Evolutionary conservation across 2,888 invertebrate species (phyloP).

Genomic region (Hipparchia sbordonii): DNA sequence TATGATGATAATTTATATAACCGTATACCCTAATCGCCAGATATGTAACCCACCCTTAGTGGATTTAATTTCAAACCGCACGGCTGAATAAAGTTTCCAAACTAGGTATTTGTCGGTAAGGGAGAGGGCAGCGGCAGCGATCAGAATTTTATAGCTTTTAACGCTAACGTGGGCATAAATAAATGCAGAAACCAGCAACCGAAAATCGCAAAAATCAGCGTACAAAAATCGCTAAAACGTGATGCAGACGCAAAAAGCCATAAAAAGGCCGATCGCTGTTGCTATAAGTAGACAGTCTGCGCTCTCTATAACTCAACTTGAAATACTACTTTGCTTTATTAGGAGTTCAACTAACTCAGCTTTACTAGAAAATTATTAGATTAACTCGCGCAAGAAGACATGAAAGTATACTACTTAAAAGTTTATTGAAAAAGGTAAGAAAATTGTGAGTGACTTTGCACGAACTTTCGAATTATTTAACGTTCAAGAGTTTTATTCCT

Average conservation of each 20-base stretch:
- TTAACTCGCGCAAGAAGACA: constrained; percentile 31
- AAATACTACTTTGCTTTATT: constrained; percentile 20
- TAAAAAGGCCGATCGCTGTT: too few relatives aligned
- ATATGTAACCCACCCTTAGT: not conserved
- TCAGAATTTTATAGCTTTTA: too few relatives aligned
- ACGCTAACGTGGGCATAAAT: too few relatives aligned
- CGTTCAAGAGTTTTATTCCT: constrained; percentile 33
- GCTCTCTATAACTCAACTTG: not conserved
- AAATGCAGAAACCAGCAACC: too few relatives aligned
- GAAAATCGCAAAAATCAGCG: too few relatives aligned
- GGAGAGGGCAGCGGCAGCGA: too few relatives aligned
- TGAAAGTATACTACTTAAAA: constrained; percentile 36
- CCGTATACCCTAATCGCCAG: too few relatives aligned
- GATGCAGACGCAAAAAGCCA: too few relatives aligned
- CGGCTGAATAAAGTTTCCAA: not conserved
- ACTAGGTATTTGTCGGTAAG: not conserved
- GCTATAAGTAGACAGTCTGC: too few relatives aligned
- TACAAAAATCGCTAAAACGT: too few relatives aligned
- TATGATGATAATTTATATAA: too few relatives aligned
- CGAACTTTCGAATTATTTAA: constrained; percentile 38
- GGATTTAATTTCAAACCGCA: not conserved
- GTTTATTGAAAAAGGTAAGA: constrained; percentile 36
- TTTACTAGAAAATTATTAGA: constrained; percentile 30
- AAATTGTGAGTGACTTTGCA: constrained; percentile 35
- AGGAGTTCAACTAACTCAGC: constrained; percentile 15